These are phyloP conservation scores for Agriotes lineatus DNA, from an alignment of 2,888 invertebrate species.

Conservation along the genomic window DNA sequence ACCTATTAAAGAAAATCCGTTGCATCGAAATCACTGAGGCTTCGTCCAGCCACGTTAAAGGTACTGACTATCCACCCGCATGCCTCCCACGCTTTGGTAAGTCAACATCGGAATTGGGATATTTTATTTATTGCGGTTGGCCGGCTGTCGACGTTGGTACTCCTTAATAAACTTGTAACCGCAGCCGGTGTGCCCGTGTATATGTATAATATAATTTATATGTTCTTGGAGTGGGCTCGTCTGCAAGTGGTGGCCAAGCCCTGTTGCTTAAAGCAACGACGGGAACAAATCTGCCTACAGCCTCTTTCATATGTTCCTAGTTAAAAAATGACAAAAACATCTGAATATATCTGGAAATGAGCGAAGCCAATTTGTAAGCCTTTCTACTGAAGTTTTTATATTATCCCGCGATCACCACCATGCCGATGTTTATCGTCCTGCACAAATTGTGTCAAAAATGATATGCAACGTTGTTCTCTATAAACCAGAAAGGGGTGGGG, in stretches of 20 bases:
- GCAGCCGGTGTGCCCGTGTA: slow-evolving; percentile 49
- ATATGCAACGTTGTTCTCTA: no score
- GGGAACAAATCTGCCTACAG: slow-evolving; percentile 48
- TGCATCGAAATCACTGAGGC: slow-evolving; percentile 5
- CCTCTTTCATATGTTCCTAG: slow-evolving; percentile 35
- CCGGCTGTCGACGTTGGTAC: slow-evolving; percentile 58
- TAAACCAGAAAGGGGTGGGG: no score
- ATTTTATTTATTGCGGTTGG: slow-evolving; percentile 60
- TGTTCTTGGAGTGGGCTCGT: slow-evolving; percentile 44
- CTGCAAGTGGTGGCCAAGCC: slow-evolving; percentile 46
- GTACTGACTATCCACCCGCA: slow-evolving; percentile 48
- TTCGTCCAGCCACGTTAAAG: slow-evolving; percentile 14
- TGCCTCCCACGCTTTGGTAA: slow-evolving; percentile 52
- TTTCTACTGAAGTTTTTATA: no score
- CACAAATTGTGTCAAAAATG: no score
- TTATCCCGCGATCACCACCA: no score
- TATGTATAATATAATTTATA: slow-evolving; percentile 52
- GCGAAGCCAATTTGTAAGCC: background rate
- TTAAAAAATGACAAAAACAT: slow-evolving; percentile 16
- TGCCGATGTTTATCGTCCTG: no score
- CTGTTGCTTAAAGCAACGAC: slow-evolving; percentile 37
- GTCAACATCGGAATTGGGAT: slow-evolving; percentile 58
- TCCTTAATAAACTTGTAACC: slow-evolving; percentile 60
- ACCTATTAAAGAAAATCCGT: no score
- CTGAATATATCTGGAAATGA: background rate